phyloP scores from a whole-genome alignment of 2,888 invertebrate species.

The Troides oblongomaculatus region DNA sequence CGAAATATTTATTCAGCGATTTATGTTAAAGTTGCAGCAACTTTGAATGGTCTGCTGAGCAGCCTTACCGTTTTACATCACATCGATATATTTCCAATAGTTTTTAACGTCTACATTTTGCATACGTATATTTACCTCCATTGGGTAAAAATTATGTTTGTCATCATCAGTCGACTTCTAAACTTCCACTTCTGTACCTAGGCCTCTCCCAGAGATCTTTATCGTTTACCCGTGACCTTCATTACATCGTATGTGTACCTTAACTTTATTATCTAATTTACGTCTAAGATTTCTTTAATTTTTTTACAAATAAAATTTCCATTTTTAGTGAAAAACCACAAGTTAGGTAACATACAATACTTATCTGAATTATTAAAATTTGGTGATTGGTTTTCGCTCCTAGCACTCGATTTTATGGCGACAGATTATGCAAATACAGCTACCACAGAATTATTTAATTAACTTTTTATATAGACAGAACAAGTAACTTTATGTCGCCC shows the following conservation, averaged over 20 bases:
- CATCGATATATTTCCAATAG: not conserved
- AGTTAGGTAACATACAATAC: constrained; percentile 1
- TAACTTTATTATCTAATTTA: not conserved
- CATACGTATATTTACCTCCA: not conserved
- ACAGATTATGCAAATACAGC: constrained; percentile 23
- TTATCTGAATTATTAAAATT: constrained; percentile 9
- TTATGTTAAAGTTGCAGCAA: not conserved
- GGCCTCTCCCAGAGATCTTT: too few relatives aligned
- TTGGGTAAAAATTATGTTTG: not conserved
- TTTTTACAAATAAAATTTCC: not conserved
- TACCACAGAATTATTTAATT: constrained; percentile 19
- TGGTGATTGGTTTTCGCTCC: constrained; percentile 8
- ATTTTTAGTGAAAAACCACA: constrained; percentile 3
- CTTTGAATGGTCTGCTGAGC: not conserved
- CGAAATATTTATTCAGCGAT: not conserved
- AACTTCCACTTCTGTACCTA: too few relatives aligned
- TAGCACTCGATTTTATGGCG: constrained; percentile 22
- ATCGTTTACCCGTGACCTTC: too few relatives aligned
- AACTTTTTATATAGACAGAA: constrained; percentile 24
- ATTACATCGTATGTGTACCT: too few relatives aligned
- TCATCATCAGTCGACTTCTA: too few relatives aligned
- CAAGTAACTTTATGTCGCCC: constrained; percentile 14
- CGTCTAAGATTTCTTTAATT: not conserved
- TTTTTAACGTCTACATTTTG: not conserved
- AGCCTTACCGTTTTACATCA: not conserved